phyloP scores from a whole-genome alignment of 2,888 invertebrate genomes.

The Cephonodes hylas region DNA sequence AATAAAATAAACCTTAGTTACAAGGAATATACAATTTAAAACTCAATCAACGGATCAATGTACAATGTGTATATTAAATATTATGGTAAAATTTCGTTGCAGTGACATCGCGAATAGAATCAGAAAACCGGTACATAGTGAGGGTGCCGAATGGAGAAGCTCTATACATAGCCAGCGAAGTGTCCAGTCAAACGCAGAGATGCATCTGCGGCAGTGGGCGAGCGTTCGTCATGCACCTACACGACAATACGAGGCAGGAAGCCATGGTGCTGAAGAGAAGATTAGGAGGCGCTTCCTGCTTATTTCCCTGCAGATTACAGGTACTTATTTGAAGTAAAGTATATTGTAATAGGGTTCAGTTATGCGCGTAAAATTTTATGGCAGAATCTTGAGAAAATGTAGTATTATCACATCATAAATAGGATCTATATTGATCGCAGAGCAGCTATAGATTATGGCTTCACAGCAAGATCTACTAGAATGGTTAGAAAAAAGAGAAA shows the following conservation, averaged over 20 bases:
- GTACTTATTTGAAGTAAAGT: constrained; percentile 45
- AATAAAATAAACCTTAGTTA: too few species aligned
- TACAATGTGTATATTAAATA: too few species aligned
- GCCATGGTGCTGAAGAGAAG: constrained; percentile 87
- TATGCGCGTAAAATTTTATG: not conserved
- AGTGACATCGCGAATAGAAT: constrained; percentile 83
- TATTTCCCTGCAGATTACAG: constrained; percentile 87
- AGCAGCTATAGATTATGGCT: too few species aligned
- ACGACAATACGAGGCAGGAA: constrained; percentile 91
- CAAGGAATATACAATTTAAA: too few species aligned
- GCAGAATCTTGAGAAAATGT: too few species aligned
- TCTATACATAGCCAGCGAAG: constrained; percentile 87
- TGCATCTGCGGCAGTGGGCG: constrained; percentile 87
- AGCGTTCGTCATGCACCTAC: constrained; percentile 88
- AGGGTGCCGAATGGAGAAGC: constrained; percentile 87
- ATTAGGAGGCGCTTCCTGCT: constrained; percentile 85
- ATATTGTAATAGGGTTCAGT: not conserved
- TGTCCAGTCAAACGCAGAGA: constrained; percentile 82
- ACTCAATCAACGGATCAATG: too few species aligned
- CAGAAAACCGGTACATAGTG: constrained; percentile 87
- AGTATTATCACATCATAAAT: too few species aligned
- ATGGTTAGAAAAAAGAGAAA: too few species aligned
- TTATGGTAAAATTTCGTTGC: constrained; percentile 27
- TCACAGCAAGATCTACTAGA: too few species aligned
- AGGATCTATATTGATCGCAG: too few species aligned